Base-by-base conservation (phyloP, 2,797 vertebrate genomes). In the Hemitrygon akajei region DNA sequence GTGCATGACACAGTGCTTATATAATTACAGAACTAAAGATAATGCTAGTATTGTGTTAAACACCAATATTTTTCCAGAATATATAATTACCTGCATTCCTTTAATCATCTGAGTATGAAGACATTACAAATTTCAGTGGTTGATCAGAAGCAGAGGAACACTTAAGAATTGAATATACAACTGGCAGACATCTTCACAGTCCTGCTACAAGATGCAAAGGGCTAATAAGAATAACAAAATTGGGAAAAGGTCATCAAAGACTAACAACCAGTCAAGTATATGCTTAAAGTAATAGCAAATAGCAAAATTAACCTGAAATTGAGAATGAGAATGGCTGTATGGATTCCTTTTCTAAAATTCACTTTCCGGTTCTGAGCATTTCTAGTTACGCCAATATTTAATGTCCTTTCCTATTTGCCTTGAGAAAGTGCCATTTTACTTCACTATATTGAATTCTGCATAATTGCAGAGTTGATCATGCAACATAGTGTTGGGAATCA, bases 1-100 rank as follows among this genome's bases (percentile, higher is more conserved):
- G 7, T 25, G 71, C 22, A 40, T 37, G 40, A 37, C 34, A 40
- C 7, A 71, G 18, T 12, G 34, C 10, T 71, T 71, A 71, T 40
- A 37, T 69, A 91, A 66, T 69, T 66, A 37, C 66, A 89, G 30
- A 37, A n/a, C 12, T 69, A 3, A 91, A 69, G 34, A 7, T 73
- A 91, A 69, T 37, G 9, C 56, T 1, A 25, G 10, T 56, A 58
- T 84, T 60, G 30, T 63, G n/a, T 34, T 7, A 22, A 18, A 63
- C n/a, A 91, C 34, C 30, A 91, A 66, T 91, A 66, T 91, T 91
- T 91, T 91, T 22, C n/a, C 40, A 66, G 34, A 91, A 71, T 69
- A 40, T 20, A 27, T 91, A 91, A 91, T 71, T 22, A 71, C 34
- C 4, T 71, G 22, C 16, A 63, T 66, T 89, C 7, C 14, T 40